Base-by-base conservation (phyloP, 92 coral and sea anemone species). In the Pocillopora grandis region DNA sequence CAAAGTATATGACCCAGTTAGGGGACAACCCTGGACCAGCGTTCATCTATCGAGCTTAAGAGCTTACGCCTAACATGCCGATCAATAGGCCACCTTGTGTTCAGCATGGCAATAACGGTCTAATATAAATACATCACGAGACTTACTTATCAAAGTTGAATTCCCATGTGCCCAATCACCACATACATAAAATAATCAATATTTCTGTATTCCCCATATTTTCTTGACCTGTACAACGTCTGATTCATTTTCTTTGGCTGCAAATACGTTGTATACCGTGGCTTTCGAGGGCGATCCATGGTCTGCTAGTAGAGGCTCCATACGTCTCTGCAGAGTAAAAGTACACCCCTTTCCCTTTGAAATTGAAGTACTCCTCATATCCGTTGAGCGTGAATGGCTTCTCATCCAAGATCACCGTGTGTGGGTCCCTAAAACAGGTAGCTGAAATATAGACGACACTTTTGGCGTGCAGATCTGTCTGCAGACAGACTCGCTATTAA, bases 341-440 rank as follows among this genome's bases (percentile, higher is more conserved):
- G 67, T 87, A 85, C 33, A 82, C 82, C 79, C 80, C 74, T 49
- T 77, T 80, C 18, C 89, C 87, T n/a, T 88, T 88, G 31, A 95
- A 74, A 81, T 89, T 68, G 14, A 89, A 86, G 84, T 82, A 95
- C 58, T 93, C 98, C 8, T 98, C 98, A 49, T 80, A 71, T 10
- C 98, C 98, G 56, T 95, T 95, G 71, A 95, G 93, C 3, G 98
- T 95, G 90, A 93, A 95, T 17, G 88, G 90, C 31, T 92, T 89
- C 8, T 94, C 98, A 74, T 95, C 98, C 33, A 95, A 89, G 2
- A 98, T 95, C 76, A 95, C 89, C 91, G 93, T 81, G 67, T 95
- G 98, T 11, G 98, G 98, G 71, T 95, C 98, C 27, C 98, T 98
- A 79, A 93, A 95, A 16, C 91, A 90, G 52, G 94, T 90, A 6